Evolutionary conservation across 2,797 vertebrate genomes (phyloP).

Genomic region (Artibeus jamaicensis): DNA sequence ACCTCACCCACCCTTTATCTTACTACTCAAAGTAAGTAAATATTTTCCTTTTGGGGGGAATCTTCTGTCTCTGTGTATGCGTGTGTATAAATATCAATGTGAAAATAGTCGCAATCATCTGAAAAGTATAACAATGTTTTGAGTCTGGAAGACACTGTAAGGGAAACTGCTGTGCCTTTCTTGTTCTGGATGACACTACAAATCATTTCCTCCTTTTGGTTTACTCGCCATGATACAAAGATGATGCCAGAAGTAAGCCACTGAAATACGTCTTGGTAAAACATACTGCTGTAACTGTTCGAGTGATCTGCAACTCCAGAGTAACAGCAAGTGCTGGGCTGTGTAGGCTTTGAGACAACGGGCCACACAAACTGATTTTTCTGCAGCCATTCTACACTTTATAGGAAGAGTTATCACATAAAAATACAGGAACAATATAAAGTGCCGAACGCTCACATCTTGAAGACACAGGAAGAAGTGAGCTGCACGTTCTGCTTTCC

Average conservation of each 20-base stretch:
- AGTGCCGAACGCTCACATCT: neutral
- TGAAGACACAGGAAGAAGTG: conserved; percentile 53
- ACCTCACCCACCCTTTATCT: neutral
- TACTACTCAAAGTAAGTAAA: conserved; percentile 32
- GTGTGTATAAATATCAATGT: neutral
- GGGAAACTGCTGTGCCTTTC: conserved; percentile 62
- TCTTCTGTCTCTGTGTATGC: neutral
- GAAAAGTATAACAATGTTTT: conserved; percentile 75
- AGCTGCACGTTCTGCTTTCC: conserved; percentile 45
- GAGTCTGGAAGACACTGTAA: conserved; percentile 76
- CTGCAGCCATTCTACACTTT: neutral
- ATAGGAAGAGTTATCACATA: neutral
- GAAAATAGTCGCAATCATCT: neutral
- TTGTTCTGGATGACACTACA: conserved; percentile 69
- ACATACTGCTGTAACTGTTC: conserved; percentile 64
- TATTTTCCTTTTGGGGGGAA: conserved; percentile 36
- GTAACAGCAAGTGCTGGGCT: conserved; percentile 49
- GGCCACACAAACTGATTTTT: conserved; percentile 55
- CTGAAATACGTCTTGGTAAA: conserved; percentile 65
- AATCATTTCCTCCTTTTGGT: conserved; percentile 72
- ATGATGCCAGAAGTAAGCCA: conserved; percentile 49
- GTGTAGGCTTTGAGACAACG: conserved; percentile 57
- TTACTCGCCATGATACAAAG: conserved; percentile 24
- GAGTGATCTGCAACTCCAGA: conserved; percentile 65
- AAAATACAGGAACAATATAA: conserved; percentile 25